A percentile compares a stretch with the other conserved stretches of the same genome.
phyloP scores from a whole-genome alignment of 1,140 invertebrate species.

The Zaprionus camerounensis region DNA sequence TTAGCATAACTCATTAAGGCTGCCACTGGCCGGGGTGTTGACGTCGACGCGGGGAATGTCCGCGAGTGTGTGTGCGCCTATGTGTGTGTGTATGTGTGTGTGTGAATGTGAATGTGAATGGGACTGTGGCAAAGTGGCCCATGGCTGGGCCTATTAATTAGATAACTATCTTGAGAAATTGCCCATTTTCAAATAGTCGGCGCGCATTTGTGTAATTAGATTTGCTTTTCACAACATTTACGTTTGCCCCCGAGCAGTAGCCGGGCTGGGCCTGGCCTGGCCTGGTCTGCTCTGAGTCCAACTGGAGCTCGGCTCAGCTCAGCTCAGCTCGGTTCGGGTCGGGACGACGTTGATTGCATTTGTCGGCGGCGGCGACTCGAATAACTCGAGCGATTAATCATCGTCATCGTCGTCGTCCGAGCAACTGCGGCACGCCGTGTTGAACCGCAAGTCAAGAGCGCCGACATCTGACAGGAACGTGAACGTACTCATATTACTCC shows the following conservation, averaged over 20 bases:
- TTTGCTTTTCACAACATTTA: constrained; percentile 84
- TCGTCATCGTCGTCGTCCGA: constrained; percentile 60
- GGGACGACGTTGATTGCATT: constrained; percentile 69
- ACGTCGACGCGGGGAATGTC: constrained; percentile 38
- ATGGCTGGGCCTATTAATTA: constrained; percentile 75
- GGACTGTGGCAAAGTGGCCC: constrained; percentile 35
- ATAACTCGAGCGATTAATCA: constrained; percentile 77
- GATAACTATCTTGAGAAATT: constrained; percentile 84
- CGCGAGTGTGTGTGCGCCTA: not conserved
- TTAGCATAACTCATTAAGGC: constrained; percentile 74
- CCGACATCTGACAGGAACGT: constrained; percentile 55
- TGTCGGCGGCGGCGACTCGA: constrained; percentile 59
- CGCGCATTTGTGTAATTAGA: constrained; percentile 83
- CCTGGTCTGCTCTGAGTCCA: not conserved
- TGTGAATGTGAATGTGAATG: constrained; percentile 38
- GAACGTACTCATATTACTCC: constrained; percentile 9
- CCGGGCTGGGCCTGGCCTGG: not conserved
- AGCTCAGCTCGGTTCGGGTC: constrained; percentile 26
- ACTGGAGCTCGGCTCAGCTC: constrained; percentile 12
- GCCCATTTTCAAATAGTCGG: constrained; percentile 79
- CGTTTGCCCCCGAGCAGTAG: constrained; percentile 42
- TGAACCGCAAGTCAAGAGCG: constrained; percentile 18
- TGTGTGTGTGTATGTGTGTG: not conserved
- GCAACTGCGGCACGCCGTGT: constrained; percentile 7
- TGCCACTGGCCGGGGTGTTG: constrained; percentile 47